These are phyloP conservation scores for Pimpla rufipes DNA, from an alignment of 2,888 invertebrate species.

Conservation along the genomic window DNA sequence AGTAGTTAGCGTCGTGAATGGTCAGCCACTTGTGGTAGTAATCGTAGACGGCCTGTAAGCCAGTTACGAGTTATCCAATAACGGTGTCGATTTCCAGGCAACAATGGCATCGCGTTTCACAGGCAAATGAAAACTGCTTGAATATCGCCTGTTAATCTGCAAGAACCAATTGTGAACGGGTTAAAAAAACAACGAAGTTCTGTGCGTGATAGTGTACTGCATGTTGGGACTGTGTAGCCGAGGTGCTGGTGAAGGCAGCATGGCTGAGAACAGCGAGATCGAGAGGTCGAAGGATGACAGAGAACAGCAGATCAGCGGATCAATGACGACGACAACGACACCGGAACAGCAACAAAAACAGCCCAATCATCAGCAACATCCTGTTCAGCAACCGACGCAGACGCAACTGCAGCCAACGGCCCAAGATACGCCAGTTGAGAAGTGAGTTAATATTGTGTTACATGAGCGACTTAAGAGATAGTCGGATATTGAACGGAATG, in stretches of 20 bases:
- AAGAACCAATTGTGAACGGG: background rate
- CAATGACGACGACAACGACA: slow-evolving; percentile 30
- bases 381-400: slow-evolving; percentile 45
- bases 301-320: slow-evolving; percentile 40
- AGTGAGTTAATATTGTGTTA: slow-evolving; percentile 66
- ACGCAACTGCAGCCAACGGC: slow-evolving; percentile 68
- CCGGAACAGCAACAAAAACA: slow-evolving; percentile 63
- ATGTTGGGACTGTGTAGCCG: slow-evolving; percentile 76
- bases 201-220: slow-evolving; percentile 78
- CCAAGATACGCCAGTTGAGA: slow-evolving; percentile 71
- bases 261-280: slow-evolving; percentile 77
- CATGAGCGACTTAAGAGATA: background rate
- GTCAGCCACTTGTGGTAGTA: background rate
- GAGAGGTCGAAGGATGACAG: slow-evolving; percentile 53
- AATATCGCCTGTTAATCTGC: background rate
- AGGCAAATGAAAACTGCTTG: background rate
- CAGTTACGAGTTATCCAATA: background rate
- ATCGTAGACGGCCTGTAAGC: background rate
- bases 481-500: background rate
- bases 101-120: background rate
- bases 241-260: slow-evolving; percentile 67
- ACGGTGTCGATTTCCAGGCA: background rate
- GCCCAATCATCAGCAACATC: slow-evolving; percentile 24
- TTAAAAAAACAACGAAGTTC: slow-evolving; percentile 54
- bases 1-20: slow-evolving; percentile 12